phyloP scores from a whole-genome alignment of 1,140 invertebrate genomes.

The Drosophila subpulchrella region DNA sequence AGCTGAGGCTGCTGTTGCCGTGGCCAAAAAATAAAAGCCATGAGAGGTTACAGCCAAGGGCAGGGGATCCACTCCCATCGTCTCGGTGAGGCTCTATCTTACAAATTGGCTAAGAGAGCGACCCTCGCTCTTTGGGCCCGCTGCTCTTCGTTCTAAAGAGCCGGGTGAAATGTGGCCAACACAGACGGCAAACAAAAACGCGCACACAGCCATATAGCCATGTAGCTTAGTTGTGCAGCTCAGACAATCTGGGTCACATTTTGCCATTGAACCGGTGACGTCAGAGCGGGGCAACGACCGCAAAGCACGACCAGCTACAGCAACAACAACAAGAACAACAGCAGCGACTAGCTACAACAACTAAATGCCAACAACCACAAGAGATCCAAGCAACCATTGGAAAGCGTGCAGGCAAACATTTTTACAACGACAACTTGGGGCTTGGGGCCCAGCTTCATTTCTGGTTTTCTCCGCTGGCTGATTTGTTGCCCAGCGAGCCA shows the following conservation, averaged over 20 bases:
- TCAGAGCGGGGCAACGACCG: slow-evolving; percentile 84
- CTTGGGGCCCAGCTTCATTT: slow-evolving; percentile 63
- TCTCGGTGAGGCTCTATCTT: slow-evolving; percentile 15
- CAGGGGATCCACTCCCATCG: slow-evolving; percentile 5
- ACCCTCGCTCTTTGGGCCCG: slow-evolving; percentile 21
- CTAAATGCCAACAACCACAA: slow-evolving; percentile 26
- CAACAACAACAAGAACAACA: slow-evolving; percentile 46
- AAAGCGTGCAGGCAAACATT: slow-evolving; percentile 82
- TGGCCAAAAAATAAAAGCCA: slow-evolving; percentile 9
- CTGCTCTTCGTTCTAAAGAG: slow-evolving; percentile 76
- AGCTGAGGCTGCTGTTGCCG: slow-evolving; percentile 19
- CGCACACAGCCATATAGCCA: slow-evolving; percentile 18
- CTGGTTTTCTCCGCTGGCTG: slow-evolving; percentile 75
- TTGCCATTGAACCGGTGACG: slow-evolving; percentile 85
- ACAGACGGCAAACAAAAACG: slow-evolving; percentile 39
- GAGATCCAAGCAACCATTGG: slow-evolving; percentile 61
- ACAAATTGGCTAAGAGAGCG: slow-evolving; percentile 27
- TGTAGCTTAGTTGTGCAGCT: slow-evolving; percentile 81
- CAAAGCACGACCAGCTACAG: slow-evolving; percentile 74
- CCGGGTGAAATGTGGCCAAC: slow-evolving; percentile 47
- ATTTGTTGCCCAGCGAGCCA: slow-evolving; percentile 73
- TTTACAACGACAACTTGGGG: slow-evolving; percentile 79
- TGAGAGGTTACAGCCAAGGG: slow-evolving; percentile 48
- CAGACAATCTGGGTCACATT: slow-evolving; percentile 85
- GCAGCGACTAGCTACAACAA: slow-evolving; percentile 23